These are phyloP conservation scores for Dendrocincla fuliginosa DNA, from an alignment of 2,797 vertebrate species.

Conservation along the genomic window DNA sequence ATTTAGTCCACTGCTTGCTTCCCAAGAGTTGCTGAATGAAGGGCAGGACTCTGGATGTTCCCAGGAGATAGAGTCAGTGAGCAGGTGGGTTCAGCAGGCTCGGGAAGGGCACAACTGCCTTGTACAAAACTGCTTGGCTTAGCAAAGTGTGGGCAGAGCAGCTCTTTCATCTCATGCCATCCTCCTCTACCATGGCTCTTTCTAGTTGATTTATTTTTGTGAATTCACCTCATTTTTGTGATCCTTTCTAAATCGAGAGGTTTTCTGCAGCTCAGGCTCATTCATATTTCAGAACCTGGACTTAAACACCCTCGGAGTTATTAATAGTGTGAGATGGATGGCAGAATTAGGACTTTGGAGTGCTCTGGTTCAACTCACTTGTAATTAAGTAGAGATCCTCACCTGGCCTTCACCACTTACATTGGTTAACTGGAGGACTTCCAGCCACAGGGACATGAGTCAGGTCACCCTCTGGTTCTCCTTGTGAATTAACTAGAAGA, in stretches of 20 bases:
- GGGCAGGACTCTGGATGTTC: background rate
- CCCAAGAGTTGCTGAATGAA: rapidly evolving
- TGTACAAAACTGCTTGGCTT: background rate
- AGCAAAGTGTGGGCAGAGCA: background rate
- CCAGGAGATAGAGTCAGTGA: background rate
- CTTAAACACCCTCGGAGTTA: slow-evolving; percentile 58
- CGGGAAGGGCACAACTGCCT: background rate
- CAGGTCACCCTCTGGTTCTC: background rate
- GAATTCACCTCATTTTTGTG: background rate
- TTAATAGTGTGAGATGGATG: slow-evolving; percentile 63
- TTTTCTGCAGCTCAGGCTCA: slow-evolving; percentile 18
- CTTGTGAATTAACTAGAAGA: background rate
- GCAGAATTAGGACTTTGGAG: slow-evolving; percentile 48
- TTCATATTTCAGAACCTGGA: slow-evolving; percentile 62
- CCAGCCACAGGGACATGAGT: background rate
- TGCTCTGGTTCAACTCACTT: slow-evolving; percentile 16
- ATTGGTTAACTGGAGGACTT: background rate
- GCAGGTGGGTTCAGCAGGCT: background rate
- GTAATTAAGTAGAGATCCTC: slow-evolving; percentile 5
- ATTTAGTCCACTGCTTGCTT: background rate
- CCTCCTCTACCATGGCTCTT: background rate
- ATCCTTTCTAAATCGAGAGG: slow-evolving; percentile 9
- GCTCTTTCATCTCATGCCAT: background rate
- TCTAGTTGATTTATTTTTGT: background rate
- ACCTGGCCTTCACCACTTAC: background rate